phyloP scores from a whole-genome alignment of 2,888 invertebrate genomes.

The Pristionchus maxplancki region DNA sequence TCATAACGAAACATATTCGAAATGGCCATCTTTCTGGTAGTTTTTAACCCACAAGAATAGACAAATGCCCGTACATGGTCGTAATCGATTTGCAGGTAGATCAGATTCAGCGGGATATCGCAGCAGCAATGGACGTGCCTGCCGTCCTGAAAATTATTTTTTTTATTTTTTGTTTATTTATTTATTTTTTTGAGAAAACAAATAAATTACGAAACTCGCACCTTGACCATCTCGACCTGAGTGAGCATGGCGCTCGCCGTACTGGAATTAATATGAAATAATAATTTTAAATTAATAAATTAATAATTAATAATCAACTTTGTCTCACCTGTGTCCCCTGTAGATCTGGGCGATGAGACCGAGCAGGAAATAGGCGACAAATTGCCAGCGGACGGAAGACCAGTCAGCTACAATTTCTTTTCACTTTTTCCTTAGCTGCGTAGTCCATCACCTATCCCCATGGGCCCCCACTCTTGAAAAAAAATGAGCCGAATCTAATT shows the following conservation, averaged over 20 bases:
- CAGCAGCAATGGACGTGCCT: not conserved
- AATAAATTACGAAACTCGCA: no score
- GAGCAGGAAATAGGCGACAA: not conserved
- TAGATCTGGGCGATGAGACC: not conserved
- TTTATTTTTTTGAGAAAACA: no score
- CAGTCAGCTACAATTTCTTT: not conserved
- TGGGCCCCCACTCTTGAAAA: no score
- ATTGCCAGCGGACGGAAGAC: not conserved
- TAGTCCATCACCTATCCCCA: no score
- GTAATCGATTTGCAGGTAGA: not conserved
- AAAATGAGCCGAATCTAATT: no score
- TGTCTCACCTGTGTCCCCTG: not conserved
- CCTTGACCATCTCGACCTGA: no score
- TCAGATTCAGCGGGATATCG: not conserved
- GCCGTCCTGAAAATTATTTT: not conserved
- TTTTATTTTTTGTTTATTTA: no score
- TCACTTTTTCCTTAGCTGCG: not conserved
- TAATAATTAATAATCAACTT: not conserved
- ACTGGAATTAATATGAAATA: no score
- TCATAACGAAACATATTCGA: no score
- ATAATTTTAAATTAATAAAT: no score
- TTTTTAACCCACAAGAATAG: not conserved
- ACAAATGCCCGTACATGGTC: not conserved
- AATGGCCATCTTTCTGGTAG: no score
- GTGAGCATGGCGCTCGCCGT: no score